A percentile compares a stretch with the other conserved stretches of the same genome.
Conservation (phyloP, 2,888 invertebrate genomes). For the Orthosia gracilis region DNA sequence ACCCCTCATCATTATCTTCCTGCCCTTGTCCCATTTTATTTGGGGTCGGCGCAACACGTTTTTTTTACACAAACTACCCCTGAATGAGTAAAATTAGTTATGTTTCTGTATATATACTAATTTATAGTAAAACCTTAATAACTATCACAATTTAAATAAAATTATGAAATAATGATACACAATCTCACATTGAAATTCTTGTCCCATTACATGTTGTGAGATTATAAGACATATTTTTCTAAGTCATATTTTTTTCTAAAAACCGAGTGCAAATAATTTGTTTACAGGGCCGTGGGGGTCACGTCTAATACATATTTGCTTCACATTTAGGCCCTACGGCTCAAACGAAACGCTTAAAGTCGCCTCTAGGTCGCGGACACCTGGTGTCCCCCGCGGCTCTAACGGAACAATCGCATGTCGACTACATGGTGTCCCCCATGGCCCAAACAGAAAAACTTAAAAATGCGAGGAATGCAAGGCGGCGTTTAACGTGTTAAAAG, state of each 20-base stretch:
- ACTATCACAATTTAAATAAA: too few species aligned
- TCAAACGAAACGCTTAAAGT: not conserved
- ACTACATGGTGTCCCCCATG: not conserved
- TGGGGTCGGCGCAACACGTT: too few species aligned
- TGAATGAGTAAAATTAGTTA: too few species aligned
- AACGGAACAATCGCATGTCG: not conserved
- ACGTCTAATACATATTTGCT: slow-evolving; percentile 1
- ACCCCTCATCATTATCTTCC: too few species aligned
- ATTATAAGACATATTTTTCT: not conserved
- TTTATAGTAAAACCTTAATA: too few species aligned
- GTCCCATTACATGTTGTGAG: not conserved
- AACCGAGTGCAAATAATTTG: not conserved
- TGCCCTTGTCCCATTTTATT: too few species aligned
- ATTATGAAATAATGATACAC: not conserved
- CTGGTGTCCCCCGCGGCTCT: not conserved
- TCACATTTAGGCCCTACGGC: not conserved
- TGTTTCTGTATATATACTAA: too few species aligned
- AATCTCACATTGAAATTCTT: not conserved
- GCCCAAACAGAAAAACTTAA: not conserved
- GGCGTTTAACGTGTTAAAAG: not conserved
- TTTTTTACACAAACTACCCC: too few species aligned
- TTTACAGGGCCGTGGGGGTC: too few species aligned
- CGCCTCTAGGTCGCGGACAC: too few species aligned
- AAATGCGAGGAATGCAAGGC: too few species aligned
- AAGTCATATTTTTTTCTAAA: not conserved